Conservation (phyloP, 2,797 vertebrate genomes). For the Hybognathus amarus region DNA sequence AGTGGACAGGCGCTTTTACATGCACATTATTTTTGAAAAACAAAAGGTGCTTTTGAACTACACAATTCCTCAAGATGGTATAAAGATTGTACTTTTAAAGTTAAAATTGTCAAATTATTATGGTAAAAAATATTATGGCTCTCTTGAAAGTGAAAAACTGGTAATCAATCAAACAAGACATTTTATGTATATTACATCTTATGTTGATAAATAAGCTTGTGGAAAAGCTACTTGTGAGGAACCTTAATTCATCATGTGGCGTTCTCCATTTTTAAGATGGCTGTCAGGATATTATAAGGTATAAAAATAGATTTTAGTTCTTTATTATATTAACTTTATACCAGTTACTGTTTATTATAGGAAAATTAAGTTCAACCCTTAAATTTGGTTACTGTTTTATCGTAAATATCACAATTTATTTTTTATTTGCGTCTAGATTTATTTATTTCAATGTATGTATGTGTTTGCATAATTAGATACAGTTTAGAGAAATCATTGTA, state of each 20-base stretch:
- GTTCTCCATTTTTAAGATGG: not conserved
- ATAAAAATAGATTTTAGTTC: not conserved
- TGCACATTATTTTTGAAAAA: not conserved
- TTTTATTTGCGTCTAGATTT: too few relatives aligned
- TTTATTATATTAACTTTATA: not conserved
- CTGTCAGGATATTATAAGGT: not conserved
- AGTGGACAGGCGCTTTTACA: not conserved
- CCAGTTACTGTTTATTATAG: too few relatives aligned
- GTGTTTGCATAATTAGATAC: not conserved
- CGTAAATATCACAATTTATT: not conserved
- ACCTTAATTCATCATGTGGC: not conserved
- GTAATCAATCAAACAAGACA: not conserved
- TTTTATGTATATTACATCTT: not conserved
- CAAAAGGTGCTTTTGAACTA: not conserved
- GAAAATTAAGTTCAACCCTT: not conserved
- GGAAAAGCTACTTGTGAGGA: not conserved
- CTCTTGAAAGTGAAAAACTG: not conserved
- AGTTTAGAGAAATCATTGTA: not conserved
- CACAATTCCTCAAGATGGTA: not conserved
- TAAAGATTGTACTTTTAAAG: not conserved
- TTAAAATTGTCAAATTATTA: not conserved
- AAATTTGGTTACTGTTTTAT: not conserved
- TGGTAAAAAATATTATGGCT: not conserved
- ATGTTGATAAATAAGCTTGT: not conserved
- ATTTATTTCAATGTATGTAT: too few relatives aligned